A percentile compares a stretch with the other conserved stretches of the same genome.
Evolutionary conservation across 2,888 invertebrate species (phyloP).

Genomic region (Strigamia transsilvanica): DNA sequence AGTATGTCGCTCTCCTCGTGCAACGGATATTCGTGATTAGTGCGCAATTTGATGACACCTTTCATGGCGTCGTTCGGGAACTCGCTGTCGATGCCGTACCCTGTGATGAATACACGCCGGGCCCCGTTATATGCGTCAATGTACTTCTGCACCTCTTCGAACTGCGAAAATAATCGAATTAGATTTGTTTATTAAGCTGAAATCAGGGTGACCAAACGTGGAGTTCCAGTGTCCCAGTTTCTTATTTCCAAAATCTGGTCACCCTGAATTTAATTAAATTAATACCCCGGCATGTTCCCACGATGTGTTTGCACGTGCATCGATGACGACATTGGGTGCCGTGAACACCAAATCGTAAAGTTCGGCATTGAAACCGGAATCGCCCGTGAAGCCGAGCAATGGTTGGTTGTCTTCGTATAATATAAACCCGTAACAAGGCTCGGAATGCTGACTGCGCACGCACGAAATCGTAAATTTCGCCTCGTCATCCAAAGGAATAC

Average conservation of each 20-base stretch:
- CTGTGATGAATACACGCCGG: constrained; percentile 53
- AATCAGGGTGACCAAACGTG: too few species aligned
- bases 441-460: constrained; percentile 55
- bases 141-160: constrained; percentile 50
- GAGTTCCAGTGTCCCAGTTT: too few species aligned
- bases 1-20: background rate
- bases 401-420: constrained; percentile 53
- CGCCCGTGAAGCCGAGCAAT: constrained; percentile 55
- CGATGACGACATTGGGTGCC: constrained; percentile 55
- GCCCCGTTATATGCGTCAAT: background rate
- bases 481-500: constrained; percentile 44
- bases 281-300: constrained; percentile 56
- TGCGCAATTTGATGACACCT: constrained; percentile 50
- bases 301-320: constrained; percentile 52
- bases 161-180: constrained; percentile 34
- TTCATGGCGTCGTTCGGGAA: constrained; percentile 51
- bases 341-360: constrained; percentile 54
- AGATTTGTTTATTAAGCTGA: too few species aligned
- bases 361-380: constrained; percentile 54
- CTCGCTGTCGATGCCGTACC: constrained; percentile 54
- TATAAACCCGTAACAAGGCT: constrained; percentile 55
- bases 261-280: background rate
- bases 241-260: background rate
- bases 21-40: constrained; percentile 52
- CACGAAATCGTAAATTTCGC: constrained; percentile 53